A percentile compares a stretch with the other conserved stretches of the same genome.
phyloP scores from a whole-genome alignment of 1,140 invertebrate genomes.

The Helicoverpa zea region DNA sequence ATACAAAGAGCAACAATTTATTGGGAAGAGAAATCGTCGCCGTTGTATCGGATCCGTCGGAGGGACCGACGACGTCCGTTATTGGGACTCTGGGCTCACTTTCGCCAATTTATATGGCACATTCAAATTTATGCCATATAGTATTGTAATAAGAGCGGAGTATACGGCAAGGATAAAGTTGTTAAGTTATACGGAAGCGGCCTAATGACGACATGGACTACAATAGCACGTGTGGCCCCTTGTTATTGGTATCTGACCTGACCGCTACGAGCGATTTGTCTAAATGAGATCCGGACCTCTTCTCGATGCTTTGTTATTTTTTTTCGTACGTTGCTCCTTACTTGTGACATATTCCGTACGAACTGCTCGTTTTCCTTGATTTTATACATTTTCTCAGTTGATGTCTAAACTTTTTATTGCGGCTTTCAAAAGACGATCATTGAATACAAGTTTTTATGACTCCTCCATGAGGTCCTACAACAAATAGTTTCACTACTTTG shows the following conservation, averaged over 20 bases:
- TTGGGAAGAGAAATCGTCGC: conserved; percentile 47
- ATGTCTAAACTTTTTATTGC: conserved; percentile 34
- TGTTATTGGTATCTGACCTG: conserved; percentile 85
- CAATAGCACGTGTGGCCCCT: conserved; percentile 82
- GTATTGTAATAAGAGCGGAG: conserved; percentile 62
- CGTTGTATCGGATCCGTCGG: conserved; percentile 61
- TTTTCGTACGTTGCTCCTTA: conserved; percentile 64
- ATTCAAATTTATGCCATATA: conserved; percentile 49
- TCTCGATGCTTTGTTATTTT: conserved; percentile 79
- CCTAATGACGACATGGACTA: conserved; percentile 81
- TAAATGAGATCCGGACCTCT: conserved; percentile 84
- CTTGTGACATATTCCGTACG: conserved; percentile 62
- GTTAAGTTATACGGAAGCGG: conserved; percentile 71
- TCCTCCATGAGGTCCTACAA: background rate
- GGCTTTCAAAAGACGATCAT: conserved; percentile 23
- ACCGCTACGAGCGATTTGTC: conserved; percentile 86
- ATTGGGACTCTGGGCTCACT: conserved; percentile 62
- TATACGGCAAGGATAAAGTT: conserved; percentile 53
- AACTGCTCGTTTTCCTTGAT: conserved; percentile 48
- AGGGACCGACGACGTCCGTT: conserved; percentile 64
- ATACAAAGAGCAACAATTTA: conserved; percentile 48
- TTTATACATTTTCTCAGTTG: conserved; percentile 44
- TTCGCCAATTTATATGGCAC: conserved; percentile 44
- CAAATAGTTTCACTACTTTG: conserved; percentile 1
- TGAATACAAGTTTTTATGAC: conserved; percentile 1